A percentile compares a stretch with the other conserved stretches of the same genome.
phyloP scores from a whole-genome alignment of 2,113 vertebrate species.

The Chamaea fasciata region DNA sequence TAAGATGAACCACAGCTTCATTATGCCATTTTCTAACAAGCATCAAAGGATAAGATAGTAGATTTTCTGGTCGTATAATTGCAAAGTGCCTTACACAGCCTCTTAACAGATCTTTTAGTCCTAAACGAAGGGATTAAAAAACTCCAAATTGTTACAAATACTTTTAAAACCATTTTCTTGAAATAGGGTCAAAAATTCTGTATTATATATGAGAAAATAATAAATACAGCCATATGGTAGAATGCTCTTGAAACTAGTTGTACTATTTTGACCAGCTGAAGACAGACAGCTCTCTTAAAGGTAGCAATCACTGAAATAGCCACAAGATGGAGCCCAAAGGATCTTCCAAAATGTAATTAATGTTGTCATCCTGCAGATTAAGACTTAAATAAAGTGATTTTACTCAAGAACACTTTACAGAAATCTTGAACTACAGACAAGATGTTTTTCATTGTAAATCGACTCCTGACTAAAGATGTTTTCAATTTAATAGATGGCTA shows the following conservation, averaged over 20 bases:
- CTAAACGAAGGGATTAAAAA: not conserved
- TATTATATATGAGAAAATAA: not conserved
- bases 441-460: not conserved
- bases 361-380: not conserved
- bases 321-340: constrained; percentile 46
- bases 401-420: not conserved
- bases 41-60: not conserved
- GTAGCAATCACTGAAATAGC: not conserved
- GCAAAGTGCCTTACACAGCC: not conserved
- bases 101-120: not conserved
- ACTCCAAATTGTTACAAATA: rapidly evolving
- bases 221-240: not conserved
- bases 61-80: not conserved
- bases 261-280: not conserved
- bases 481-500: not conserved
- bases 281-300: not conserved
- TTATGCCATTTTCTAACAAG: not conserved
- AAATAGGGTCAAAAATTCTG: not conserved
- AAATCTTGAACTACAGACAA: not conserved
- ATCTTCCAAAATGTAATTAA: not conserved
- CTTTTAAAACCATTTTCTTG: not conserved
- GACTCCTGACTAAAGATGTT: not conserved
- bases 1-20: not conserved
- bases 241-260: not conserved
- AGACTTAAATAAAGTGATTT: not conserved